Base-by-base conservation (phyloP, 2,888 invertebrate species). In the Metallyticus violacea region DNA sequence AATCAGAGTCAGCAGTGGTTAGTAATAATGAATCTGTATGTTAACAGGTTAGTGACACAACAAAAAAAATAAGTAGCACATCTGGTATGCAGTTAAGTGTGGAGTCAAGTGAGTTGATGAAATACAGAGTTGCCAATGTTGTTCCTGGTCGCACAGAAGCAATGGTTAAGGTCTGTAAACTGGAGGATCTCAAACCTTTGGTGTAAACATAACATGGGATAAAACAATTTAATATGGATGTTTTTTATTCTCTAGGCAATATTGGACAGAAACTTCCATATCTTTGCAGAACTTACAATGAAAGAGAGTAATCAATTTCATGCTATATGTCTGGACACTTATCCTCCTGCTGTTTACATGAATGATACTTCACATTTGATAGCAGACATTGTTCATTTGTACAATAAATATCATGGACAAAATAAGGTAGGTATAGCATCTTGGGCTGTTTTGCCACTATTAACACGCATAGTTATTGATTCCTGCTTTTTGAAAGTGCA, bases 291-390 rank as follows among this genome's bases (percentile, higher is more conserved):
- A 90, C 93, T 99, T 27, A 98, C 98, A 0, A 99, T 99, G 97
- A 95, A 95, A 91, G 99, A 99, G 90, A 99, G 99, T 88, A 99
- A 99, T 93, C 97, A 99, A 91, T 96, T 99, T 90, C 99, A 99
- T 93, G 98, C 99, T 0, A 93, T 97, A 29, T 97, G 97, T 90
- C 92, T 98, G 88, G 99, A 99, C 91, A 97, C 99, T 0, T 98
- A 95, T 92, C 99, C 99, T 26, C 99, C 99, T 0, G 96, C 97
- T 91, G 93, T 95, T 22, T 99, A 99, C 91, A 95, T 99, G 95
- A 99, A 96, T 90, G 97, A 98, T 90, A 93, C 95, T 0, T 99
- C 99, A 0, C 95, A 96, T 91, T 93, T 94, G 28, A 95, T 99
- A 86, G 94, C 96, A 5, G 93, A 96, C 87, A 92, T 98, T 87